Evolutionary conservation across 2,797 vertebrate genomes (phyloP).

Genomic region (Varecia variegata): DNA sequence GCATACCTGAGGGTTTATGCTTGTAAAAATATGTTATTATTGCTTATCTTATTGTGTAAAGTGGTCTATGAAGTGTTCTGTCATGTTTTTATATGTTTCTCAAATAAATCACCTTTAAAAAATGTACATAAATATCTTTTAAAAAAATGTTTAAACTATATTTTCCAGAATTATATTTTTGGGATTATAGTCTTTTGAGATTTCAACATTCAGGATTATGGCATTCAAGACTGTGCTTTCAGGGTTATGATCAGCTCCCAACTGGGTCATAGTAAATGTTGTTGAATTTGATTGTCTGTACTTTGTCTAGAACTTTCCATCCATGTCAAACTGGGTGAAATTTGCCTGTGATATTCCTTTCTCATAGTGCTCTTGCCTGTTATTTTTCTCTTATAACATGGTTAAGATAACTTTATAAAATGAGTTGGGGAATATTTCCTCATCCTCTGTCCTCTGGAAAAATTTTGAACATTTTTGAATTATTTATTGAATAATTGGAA

Average conservation of each 20-base stretch:
- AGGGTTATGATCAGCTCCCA: not conserved
- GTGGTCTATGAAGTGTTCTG: not conserved
- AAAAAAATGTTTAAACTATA: not conserved
- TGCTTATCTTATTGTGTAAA: not conserved
- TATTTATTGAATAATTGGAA: not conserved
- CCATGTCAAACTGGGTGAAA: not conserved
- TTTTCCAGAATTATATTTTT: not conserved
- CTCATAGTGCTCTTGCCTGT: not conserved
- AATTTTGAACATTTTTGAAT: not conserved
- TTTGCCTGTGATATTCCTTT: not conserved
- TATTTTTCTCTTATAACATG: not conserved
- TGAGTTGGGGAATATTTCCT: not conserved
- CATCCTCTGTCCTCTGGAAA: not conserved
- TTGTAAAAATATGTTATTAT: not conserved
- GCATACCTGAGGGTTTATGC: not conserved
- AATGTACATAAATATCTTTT: not conserved
- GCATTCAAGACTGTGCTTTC: not conserved
- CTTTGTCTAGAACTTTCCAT: not conserved
- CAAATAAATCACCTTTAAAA: not conserved
- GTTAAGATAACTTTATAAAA: not conserved
- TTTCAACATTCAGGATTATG: not conserved
- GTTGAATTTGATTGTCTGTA: not conserved
- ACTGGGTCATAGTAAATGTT: too few species aligned
- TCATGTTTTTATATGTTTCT: not conserved
- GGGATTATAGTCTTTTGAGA: not conserved